A percentile compares a stretch with the other conserved stretches of the same genome.
These are phyloP conservation scores for Aphaenogaster ashmeadi DNA, from an alignment of 1,140 invertebrate species.

Conservation along the genomic window DNA sequence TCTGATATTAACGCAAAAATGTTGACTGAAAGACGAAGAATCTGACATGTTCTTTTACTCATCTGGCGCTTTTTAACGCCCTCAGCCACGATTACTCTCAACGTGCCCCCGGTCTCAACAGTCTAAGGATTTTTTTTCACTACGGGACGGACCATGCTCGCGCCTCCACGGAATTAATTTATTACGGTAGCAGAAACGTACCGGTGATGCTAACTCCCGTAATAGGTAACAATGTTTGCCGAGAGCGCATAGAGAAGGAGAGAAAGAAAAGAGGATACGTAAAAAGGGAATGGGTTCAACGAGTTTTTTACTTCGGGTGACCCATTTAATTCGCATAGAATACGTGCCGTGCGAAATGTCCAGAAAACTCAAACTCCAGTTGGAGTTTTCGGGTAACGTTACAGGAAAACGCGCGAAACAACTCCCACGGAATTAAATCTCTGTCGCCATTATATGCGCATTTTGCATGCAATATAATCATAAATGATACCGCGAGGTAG, in stretches of 20 bases:
- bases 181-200: slow-evolving; percentile 70
- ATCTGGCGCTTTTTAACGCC: slow-evolving; percentile 61
- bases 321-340: slow-evolving; percentile 74
- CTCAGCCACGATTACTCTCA: slow-evolving; percentile 58
- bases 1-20: slow-evolving; percentile 18
- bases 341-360: slow-evolving; percentile 56
- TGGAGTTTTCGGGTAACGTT: slow-evolving; percentile 55
- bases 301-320: slow-evolving; percentile 71
- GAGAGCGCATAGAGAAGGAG: slow-evolving; percentile 65
- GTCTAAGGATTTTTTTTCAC: slow-evolving; percentile 4
- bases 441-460: slow-evolving; percentile 45
- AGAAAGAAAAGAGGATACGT: slow-evolving; percentile 65
- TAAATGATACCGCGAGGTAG: not conserved
- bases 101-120: slow-evolving; percentile 62
- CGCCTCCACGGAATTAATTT: slow-evolving; percentile 77
- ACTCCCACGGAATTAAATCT: slow-evolving; percentile 58
- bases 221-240: slow-evolving; percentile 76
- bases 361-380: slow-evolving; percentile 61
- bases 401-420: slow-evolving; percentile 55
- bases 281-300: slow-evolving; percentile 66
- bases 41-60: slow-evolving; percentile 45
- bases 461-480: slow-evolving; percentile 21
- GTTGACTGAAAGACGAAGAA: not conserved
- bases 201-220: slow-evolving; percentile 73
- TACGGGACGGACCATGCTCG: slow-evolving; percentile 4